These are phyloP conservation scores for Anthopleura sola DNA, from an alignment of 64 coral and sea anemone species.

Conservation along the genomic window DNA sequence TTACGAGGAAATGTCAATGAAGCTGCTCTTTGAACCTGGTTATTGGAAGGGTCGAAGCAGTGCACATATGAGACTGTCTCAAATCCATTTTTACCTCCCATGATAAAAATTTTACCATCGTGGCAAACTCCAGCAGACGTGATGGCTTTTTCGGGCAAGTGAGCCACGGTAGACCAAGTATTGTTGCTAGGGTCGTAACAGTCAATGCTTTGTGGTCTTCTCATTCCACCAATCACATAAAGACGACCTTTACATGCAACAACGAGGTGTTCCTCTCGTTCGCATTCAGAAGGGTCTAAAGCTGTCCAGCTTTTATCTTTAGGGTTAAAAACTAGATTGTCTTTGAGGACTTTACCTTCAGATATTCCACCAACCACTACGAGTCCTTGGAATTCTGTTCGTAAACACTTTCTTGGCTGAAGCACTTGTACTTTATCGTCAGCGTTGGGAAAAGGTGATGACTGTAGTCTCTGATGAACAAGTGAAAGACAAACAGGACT, in stretches of 20 bases:
- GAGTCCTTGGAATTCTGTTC: conserved; percentile 1
- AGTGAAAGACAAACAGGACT: conserved; percentile 5
- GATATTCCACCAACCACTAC: conserved; percentile 24
- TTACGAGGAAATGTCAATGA: conserved; percentile 17
- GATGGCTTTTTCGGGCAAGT: conserved; percentile 4
- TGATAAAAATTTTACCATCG: conserved; percentile 20
- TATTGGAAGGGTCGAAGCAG: conserved; percentile 31
- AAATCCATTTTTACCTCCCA: conserved; percentile 45
- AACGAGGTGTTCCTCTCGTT: conserved; percentile 25
- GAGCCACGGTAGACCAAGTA: conserved; percentile 28
- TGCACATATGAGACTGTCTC: conserved; percentile 14
- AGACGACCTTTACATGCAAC: conserved; percentile 11
- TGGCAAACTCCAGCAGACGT: conserved; percentile 23
- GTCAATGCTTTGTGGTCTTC: neutral
- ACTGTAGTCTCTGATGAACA: conserved; percentile 15
- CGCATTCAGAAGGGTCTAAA: neutral
- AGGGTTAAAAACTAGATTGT: neutral
- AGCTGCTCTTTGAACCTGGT: neutral
- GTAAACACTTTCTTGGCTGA: conserved; percentile 41
- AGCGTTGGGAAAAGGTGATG: neutral
- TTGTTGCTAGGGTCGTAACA: conserved; percentile 32
- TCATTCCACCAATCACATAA: conserved; percentile 36
- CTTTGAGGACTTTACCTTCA: conserved; percentile 12
- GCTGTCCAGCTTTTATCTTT: neutral
- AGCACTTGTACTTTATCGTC: neutral